Conservation (phyloP, 2,797 vertebrate species). For the Cheirogaleus major region DNA sequence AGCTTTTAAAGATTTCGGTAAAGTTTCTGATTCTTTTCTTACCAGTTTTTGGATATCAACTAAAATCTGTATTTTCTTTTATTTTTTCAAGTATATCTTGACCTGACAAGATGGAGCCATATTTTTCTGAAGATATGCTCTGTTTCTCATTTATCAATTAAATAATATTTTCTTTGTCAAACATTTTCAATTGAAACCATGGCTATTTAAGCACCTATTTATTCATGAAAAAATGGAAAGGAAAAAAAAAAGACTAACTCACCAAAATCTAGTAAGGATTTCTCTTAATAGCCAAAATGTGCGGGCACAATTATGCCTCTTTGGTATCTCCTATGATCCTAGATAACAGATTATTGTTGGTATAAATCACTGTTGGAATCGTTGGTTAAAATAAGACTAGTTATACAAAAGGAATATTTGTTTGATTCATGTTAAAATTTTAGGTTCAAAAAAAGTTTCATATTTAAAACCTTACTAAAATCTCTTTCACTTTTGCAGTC, state of each 20-base stretch:
- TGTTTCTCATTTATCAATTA: constrained; percentile 39
- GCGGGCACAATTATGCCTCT: neutral
- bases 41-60: neutral
- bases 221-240: neutral
- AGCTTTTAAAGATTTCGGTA: neutral
- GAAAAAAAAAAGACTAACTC: neutral
- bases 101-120: neutral
- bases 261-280: neutral
- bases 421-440: constrained; percentile 5
- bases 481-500: neutral
- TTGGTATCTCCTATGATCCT: neutral
- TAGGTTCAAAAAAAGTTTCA: neutral
- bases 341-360: neutral
- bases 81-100: neutral
- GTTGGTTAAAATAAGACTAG: constrained; percentile 17
- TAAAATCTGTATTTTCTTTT: neutral
- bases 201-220: constrained; percentile 23
- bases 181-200: constrained; percentile 45
- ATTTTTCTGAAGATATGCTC: neutral
- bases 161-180: constrained; percentile 21
- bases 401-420: constrained; percentile 15
- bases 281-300: neutral
- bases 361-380: neutral
- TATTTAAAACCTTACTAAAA: constrained; percentile 6
- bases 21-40: neutral